Evolutionary conservation across 2,888 invertebrate genomes (phyloP).

Genomic region (Ectemnius continuus): DNA sequence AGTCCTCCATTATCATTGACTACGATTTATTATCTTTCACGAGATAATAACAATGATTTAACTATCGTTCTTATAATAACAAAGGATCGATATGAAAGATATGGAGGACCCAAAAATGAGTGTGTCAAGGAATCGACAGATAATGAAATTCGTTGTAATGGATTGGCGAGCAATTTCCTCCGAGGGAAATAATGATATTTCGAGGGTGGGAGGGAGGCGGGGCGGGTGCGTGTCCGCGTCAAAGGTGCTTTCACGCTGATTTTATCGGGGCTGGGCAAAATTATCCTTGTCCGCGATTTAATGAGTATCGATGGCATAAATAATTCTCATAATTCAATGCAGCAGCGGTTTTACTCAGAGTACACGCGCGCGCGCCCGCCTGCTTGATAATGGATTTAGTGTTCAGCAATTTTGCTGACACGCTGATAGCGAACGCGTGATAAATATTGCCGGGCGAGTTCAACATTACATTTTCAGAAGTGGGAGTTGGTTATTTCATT

Average conservation of each 20-base stretch:
- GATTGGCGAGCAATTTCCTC: slow-evolving; percentile 22
- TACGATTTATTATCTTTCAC: no score
- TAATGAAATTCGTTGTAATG: slow-evolving; percentile 39
- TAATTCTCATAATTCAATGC: slow-evolving; percentile 3
- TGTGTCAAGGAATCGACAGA: slow-evolving; percentile 20
- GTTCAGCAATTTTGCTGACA: no score
- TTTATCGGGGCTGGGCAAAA: not conserved
- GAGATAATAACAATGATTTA: no score
- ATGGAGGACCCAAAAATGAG: no score
- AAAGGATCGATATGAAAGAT: no score
- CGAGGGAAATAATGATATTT: not conserved
- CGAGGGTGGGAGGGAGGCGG: no score
- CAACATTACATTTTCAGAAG: no score
- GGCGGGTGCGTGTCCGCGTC: no score
- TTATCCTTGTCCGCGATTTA: slow-evolving; percentile 6
- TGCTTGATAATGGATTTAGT: not conserved
- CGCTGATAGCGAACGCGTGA: not conserved
- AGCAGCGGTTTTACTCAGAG: no score
- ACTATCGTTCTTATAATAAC: no score
- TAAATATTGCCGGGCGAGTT: no score
- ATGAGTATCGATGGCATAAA: slow-evolving; percentile 3
- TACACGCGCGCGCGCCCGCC: not conserved
- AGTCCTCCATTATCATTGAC: no score
- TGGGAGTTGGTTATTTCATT: not conserved
- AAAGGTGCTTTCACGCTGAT: not conserved